These are phyloP conservation scores for Phalera bucephala DNA, from an alignment of 2,888 invertebrate genomes.

Conservation along the genomic window DNA sequence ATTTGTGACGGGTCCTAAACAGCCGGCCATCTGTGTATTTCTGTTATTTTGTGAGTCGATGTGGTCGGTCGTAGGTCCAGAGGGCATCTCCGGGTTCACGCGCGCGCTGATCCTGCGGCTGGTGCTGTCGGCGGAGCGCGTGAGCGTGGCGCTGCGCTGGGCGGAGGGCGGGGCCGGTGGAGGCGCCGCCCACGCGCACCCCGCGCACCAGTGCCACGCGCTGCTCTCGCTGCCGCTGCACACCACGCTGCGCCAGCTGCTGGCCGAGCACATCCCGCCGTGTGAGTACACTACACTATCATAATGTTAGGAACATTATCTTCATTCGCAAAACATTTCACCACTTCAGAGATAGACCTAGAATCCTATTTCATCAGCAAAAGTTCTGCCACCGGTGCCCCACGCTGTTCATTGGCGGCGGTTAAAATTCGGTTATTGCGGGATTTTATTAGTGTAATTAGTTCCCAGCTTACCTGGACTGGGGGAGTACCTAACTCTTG, in stretches of 20 bases:
- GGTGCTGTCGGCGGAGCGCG: constrained; percentile 92
- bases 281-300: constrained; percentile 33
- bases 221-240: constrained; percentile 89
- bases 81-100: constrained; percentile 93
- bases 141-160: constrained; percentile 87
- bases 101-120: constrained; percentile 93
- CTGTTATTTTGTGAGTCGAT: too few relatives aligned
- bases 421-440: too few relatives aligned
- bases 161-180: constrained; percentile 38
- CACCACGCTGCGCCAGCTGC: constrained; percentile 88
- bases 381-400: too few relatives aligned
- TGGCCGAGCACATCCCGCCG: constrained; percentile 81
- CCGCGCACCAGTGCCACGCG: constrained; percentile 84
- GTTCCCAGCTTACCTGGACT: too few relatives aligned
- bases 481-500: too few relatives aligned
- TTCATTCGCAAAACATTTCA: background rate
- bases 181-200: constrained; percentile 86
- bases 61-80: too few relatives aligned
- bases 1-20: too few relatives aligned
- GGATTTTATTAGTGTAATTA: too few relatives aligned
- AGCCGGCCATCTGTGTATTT: too few relatives aligned
- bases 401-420: too few relatives aligned
- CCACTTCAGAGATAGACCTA: too few relatives aligned
- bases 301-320: background rate
- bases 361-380: too few relatives aligned